These are phyloP conservation scores for Rousettus madagascariensis DNA, from an alignment of 2,797 vertebrate genomes.

Conservation along the genomic window DNA sequence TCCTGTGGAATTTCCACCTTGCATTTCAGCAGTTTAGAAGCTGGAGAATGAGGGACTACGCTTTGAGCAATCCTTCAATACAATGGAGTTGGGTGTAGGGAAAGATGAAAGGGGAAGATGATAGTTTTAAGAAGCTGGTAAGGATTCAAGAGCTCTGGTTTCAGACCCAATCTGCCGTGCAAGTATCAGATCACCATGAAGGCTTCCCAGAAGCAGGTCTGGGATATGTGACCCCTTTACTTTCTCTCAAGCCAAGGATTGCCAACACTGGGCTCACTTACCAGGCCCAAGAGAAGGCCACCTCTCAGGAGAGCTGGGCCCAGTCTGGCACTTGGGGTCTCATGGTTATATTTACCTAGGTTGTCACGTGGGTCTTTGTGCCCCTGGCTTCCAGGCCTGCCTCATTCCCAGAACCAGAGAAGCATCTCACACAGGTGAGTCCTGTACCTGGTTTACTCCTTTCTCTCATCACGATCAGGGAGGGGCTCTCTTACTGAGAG, in stretches of 20 bases:
- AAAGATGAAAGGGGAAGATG: neutral
- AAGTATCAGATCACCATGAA: neutral
- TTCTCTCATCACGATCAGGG: neutral
- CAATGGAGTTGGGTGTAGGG: neutral
- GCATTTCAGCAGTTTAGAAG: neutral
- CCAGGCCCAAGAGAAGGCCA: neutral
- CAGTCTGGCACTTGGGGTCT: neutral
- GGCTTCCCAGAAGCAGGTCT: neutral
- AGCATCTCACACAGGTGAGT: neutral
- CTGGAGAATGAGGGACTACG: too few relatives aligned
- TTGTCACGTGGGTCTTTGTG: neutral
- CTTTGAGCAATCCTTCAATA: neutral
- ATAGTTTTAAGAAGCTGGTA: neutral
- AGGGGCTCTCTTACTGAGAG: neutral
- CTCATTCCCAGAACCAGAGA: neutral
- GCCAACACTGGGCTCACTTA: neutral
- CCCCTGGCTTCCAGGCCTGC: neutral
- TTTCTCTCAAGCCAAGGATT: neutral
- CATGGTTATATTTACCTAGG: neutral
- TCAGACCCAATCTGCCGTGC: neutral
- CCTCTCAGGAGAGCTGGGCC: neutral
- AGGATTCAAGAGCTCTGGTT: neutral
- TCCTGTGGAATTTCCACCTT: neutral
- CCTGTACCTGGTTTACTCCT: neutral
- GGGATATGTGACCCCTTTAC: neutral